These are phyloP conservation scores for Lagopus leucura DNA, from an alignment of 2,113 vertebrate genomes.

Conservation along the genomic window DNA sequence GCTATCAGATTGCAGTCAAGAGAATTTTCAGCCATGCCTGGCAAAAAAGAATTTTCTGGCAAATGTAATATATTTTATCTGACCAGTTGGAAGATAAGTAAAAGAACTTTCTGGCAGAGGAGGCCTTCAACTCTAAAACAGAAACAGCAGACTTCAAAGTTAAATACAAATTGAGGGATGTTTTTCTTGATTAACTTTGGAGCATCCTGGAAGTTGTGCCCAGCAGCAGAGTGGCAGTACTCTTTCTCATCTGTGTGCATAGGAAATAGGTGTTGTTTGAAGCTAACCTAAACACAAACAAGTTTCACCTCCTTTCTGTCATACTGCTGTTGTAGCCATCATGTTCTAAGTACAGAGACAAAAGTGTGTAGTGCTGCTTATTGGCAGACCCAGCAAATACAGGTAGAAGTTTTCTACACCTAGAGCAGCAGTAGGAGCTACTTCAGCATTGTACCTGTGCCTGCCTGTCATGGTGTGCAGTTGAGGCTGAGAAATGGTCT, in stretches of 20 bases:
- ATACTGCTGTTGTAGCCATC: background rate
- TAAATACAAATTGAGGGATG: background rate
- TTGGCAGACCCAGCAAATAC: background rate
- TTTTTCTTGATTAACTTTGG: background rate
- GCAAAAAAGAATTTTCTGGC: background rate
- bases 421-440: background rate
- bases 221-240: background rate
- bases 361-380: background rate
- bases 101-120: background rate
- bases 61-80: background rate
- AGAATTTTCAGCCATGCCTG: background rate
- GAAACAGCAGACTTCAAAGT: background rate
- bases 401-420: background rate
- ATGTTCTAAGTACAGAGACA: background rate
- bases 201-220: background rate
- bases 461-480: accelerated
- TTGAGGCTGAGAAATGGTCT: background rate
- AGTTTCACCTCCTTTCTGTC: background rate
- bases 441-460: background rate
- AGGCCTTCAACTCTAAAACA: background rate
- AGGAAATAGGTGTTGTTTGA: background rate
- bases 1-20: background rate
- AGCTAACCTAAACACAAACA: background rate
- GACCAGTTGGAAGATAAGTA: background rate
- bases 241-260: background rate